Evolutionary conservation across 2,888 invertebrate genomes (phyloP).

Genomic region (Sminthurides aquaticus): DNA sequence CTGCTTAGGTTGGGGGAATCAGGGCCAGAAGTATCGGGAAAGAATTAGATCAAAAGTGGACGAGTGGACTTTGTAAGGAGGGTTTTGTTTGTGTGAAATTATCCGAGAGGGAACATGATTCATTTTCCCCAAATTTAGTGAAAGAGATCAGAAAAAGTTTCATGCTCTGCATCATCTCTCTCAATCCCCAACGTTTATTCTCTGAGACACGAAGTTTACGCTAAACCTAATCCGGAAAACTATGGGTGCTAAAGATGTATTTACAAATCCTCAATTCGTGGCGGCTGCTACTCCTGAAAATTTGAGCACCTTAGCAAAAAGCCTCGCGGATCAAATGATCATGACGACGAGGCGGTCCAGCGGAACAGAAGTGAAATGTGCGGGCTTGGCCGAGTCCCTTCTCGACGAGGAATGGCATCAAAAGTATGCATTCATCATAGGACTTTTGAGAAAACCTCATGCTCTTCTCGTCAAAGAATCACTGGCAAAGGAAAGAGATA

Average conservation of each 20-base stretch:
- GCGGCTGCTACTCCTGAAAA: constrained; percentile 16
- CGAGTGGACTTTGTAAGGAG: background rate
- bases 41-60: too few species aligned
- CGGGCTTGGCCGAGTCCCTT: background rate
- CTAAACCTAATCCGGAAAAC: background rate
- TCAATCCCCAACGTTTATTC: background rate
- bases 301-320: constrained; percentile 1
- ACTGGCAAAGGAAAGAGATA: constrained; percentile 32
- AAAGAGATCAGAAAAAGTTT: background rate
- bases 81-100: background rate
- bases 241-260: constrained; percentile 42
- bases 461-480: constrained; percentile 38
- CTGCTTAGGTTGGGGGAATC: too few species aligned
- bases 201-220: background rate
- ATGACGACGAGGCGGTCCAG: background rate
- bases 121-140: background rate
- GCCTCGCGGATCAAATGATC: background rate
- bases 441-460: constrained; percentile 38
- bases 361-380: background rate
- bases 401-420: constrained; percentile 42
- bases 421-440: constrained; percentile 42
- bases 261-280: constrained; percentile 38
- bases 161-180: background rate
- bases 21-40: too few species aligned
- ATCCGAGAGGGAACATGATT: background rate